Evolutionary conservation across 2,888 invertebrate genomes (phyloP).

Genomic region (Sinhomidia bicolor): DNA sequence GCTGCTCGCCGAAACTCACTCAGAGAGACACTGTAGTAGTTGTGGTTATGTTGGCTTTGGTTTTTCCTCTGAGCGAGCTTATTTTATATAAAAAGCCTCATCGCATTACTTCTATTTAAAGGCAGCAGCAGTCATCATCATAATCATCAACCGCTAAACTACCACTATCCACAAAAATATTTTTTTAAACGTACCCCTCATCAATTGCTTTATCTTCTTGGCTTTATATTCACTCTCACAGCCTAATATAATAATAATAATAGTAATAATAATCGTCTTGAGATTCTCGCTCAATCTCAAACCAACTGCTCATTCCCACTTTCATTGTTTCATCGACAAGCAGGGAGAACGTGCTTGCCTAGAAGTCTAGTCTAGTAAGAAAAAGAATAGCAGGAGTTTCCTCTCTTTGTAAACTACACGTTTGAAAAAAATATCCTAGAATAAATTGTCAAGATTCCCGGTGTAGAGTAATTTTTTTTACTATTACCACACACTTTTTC

Average conservation of each 20-base stretch:
- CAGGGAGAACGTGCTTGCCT: not conserved
- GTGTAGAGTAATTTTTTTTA: not conserved
- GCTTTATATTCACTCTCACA: too few species aligned
- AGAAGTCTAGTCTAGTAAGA: too few species aligned
- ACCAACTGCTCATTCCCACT: constrained; percentile 39
- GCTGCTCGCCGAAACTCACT: too few species aligned
- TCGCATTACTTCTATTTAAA: not conserved
- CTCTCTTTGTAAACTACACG: too few species aligned
- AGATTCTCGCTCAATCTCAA: not conserved
- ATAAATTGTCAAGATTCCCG: too few species aligned
- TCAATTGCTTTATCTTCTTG: too few species aligned
- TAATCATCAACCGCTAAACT: not conserved
- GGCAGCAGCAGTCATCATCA: too few species aligned
- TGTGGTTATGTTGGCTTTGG: constrained; percentile 10
- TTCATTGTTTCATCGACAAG: not conserved
- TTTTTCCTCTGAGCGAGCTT: not conserved
- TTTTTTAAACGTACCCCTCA: too few species aligned
- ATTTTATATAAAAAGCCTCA: not conserved
- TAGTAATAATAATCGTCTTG: not conserved
- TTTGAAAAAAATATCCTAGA: too few species aligned
- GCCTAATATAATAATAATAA: not conserved
- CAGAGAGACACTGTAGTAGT: not conserved
- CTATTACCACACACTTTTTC: not conserved
- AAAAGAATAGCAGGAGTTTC: too few species aligned
- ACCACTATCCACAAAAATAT: not conserved